Base-by-base conservation (phyloP, 2,888 invertebrate genomes). In the Ormyrus thymus region DNA sequence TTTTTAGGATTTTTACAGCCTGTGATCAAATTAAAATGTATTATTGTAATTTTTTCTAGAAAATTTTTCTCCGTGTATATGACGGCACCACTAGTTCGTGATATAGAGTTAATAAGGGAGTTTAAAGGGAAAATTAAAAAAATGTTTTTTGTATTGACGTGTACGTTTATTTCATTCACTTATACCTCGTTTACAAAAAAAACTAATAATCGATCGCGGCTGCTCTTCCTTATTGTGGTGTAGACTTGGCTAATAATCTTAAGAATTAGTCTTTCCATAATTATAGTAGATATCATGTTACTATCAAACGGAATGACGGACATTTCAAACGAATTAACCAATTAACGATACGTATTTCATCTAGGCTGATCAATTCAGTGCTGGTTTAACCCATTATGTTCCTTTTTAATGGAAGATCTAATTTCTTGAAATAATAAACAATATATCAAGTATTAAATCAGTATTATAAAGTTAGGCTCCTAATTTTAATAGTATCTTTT, bases 161-260 rank as follows among this genome's bases (percentile, higher is more conserved):
- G 83, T 84, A 86, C 84, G 83, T 86, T 86, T 86, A 86, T 86
- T 87, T 86, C 83, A 86, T 85, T 87, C 84, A 83, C 84, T 86
- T 86, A 80, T 77, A 84, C 73, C 83, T 86, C 84, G 86, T 87
- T 87, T 88, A 88, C 86, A 88, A 87, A 87, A 86, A 81, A 85
- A 86, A 87, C 84, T 86, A 85, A 83, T 81, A 79, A 69, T 83
- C 81, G 82, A 81, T 80, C 83, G 83, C 76, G 65, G 70, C 71
- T 81, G 70, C 80, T 81, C 78, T 80, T 80, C 55, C 56, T 74
- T 72, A 72, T 79, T 76, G 62, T 76, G 73, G 70, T 80, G 81
- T 83, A 81, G 80, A 56, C 77, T 83, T 82, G 78, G 82, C 79
- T 84, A 83, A 69, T 81, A 85, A 83, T 80, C 82, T 83, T 86